Percentiles rank a stretch among this genome's conserved stretches.
phyloP scores from a whole-genome alignment of 2,888 invertebrate species.

The Steromphala cineraria region DNA sequence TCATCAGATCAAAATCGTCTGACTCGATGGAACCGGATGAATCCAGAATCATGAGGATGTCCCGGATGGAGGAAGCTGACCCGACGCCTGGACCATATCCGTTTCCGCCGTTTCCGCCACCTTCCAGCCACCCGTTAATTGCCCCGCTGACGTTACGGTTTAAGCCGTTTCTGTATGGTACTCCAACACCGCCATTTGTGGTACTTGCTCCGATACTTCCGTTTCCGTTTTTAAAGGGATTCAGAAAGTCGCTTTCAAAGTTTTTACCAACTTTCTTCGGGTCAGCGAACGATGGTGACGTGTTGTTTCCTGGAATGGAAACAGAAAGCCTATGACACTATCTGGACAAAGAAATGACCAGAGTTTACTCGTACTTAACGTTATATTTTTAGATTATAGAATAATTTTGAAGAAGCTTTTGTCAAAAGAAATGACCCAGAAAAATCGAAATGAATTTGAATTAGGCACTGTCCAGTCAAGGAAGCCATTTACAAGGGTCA shows the following conservation, averaged over 20 bases:
- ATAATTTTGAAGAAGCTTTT: too few relatives aligned
- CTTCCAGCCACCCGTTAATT: background rate
- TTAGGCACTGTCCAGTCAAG: too few relatives aligned
- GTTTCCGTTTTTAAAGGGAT: background rate
- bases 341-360: too few relatives aligned
- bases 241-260: background rate
- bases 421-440: too few relatives aligned
- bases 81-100: background rate
- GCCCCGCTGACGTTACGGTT: background rate
- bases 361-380: too few relatives aligned
- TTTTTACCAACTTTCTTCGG: background rate
- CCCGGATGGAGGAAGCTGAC: background rate
- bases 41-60: conserved; percentile 33
- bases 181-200: background rate
- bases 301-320: background rate
- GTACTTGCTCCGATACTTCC: background rate
- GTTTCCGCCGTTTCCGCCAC: background rate
- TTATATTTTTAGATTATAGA: too few relatives aligned
- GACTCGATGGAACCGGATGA: conserved; percentile 30
- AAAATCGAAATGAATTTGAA: too few relatives aligned
- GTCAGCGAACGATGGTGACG: background rate
- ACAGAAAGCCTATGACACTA: too few relatives aligned
- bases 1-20: conserved; percentile 29
- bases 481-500: too few relatives aligned
- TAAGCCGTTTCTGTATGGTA: background rate